Percentiles rank a stretch among this genome's conserved stretches.
These are phyloP conservation scores for Hyperoodon ampullatus DNA, from an alignment of 2,113 vertebrate species.

Conservation along the genomic window DNA sequence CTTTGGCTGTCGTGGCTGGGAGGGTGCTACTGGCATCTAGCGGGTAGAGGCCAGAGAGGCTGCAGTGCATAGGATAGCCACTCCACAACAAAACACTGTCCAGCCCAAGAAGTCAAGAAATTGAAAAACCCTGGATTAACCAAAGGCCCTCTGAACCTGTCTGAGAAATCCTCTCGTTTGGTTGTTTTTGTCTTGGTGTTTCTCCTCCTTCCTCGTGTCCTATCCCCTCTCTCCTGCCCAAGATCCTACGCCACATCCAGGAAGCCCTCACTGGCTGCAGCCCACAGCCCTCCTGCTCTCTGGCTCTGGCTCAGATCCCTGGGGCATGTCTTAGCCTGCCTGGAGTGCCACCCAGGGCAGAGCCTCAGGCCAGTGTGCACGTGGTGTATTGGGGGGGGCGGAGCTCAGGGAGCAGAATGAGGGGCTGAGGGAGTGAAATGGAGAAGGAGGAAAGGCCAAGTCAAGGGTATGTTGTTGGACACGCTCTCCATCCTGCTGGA, in stretches of 20 bases:
- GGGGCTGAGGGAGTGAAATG: neutral
- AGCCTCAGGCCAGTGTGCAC: neutral
- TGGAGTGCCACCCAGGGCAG: no score
- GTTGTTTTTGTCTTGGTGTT: no score
- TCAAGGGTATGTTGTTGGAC: neutral
- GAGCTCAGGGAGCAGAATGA: neutral
- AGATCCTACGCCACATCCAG: neutral
- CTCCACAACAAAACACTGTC: no score
- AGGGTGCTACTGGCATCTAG: no score
- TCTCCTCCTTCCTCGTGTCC: no score
- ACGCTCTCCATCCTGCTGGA: neutral
- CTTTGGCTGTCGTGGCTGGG: neutral
- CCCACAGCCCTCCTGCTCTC: neutral
- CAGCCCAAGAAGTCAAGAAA: no score
- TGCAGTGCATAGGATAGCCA: no score
- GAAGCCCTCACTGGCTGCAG: neutral
- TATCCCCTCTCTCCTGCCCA: no score
- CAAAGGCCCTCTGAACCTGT: no score
- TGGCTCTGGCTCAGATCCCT: neutral
- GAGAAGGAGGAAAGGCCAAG: neutral
- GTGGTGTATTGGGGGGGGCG: neutral
- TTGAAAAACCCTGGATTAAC: no score
- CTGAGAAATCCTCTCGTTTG: no score
- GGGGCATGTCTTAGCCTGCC: neutral
- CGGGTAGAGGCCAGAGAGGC: no score